phyloP scores from a whole-genome alignment of 2,113 vertebrate genomes.

The Lepisosteus oculatus region DNA sequence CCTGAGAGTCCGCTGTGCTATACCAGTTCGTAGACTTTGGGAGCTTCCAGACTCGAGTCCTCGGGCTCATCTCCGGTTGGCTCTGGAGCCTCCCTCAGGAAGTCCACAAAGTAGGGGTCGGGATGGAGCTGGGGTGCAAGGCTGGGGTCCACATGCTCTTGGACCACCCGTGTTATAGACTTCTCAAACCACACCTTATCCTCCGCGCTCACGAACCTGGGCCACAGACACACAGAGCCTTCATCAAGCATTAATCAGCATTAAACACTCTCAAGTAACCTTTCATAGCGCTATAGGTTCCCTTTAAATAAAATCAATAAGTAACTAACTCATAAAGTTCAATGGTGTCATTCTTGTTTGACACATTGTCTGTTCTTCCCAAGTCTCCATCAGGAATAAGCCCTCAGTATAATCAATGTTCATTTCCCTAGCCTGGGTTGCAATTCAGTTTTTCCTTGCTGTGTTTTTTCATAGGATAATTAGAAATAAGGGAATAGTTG shows the following conservation, averaged over 20 bases:
- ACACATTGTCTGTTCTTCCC: no score
- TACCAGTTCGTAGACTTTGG: slow-evolving; percentile 72
- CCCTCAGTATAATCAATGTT: no score
- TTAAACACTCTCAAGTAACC: no score
- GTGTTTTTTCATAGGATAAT: no score
- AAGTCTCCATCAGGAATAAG: no score
- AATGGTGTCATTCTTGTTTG: no score
- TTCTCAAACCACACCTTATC: slow-evolving; percentile 39
- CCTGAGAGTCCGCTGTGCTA: slow-evolving; percentile 1
- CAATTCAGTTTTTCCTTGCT: no score
- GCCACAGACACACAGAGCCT: slow-evolving; percentile 16
- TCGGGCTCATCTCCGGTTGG: slow-evolving; percentile 66
- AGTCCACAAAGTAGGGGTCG: slow-evolving; percentile 71
- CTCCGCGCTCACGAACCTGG: slow-evolving; percentile 60
- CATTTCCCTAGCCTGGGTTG: no score
- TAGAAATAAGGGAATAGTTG: no score
- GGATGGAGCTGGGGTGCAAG: slow-evolving; percentile 22
- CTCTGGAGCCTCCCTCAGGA: slow-evolving; percentile 65
- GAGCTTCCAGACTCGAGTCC: slow-evolving; percentile 52
- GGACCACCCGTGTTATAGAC: slow-evolving; percentile 40
- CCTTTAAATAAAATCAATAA: no score
- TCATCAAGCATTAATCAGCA: not conserved
- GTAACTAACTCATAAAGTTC: no score
- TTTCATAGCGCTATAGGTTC: no score
- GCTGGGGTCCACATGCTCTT: slow-evolving; percentile 45